Percentiles rank a stretch among this genome's conserved stretches.
These are phyloP conservation scores for Linyphia triangularis DNA, from an alignment of 2,888 invertebrate genomes.

Conservation along the genomic window DNA sequence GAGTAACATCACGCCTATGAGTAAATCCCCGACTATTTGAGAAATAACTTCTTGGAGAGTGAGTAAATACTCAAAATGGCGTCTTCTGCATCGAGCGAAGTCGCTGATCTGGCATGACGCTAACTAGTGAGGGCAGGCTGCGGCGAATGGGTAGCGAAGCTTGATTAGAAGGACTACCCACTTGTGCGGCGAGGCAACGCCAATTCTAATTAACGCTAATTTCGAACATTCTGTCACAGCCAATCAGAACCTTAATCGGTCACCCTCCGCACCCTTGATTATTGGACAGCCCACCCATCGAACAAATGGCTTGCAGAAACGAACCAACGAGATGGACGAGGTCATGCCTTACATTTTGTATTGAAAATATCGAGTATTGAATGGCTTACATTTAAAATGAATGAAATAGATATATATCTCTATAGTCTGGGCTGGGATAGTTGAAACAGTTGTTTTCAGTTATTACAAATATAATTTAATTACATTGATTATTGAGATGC, in stretches of 20 bases:
- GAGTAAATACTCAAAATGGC: conserved; percentile 35
- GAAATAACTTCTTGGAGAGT: too few relatives aligned
- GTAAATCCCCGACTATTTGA: too few relatives aligned
- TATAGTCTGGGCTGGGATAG: too few relatives aligned
- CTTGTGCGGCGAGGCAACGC: conserved; percentile 61
- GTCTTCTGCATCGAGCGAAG: neutral
- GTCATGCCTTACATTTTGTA: neutral
- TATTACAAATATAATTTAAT: too few relatives aligned
- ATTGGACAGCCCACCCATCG: conserved; percentile 18
- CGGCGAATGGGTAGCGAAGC: conserved; percentile 57
- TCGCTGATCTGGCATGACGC: conserved; percentile 21
- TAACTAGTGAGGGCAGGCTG: conserved; percentile 39
- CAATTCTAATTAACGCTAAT: conserved; percentile 75
- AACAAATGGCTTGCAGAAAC: conserved; percentile 17
- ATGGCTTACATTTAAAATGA: too few relatives aligned
- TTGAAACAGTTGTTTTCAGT: too few relatives aligned
- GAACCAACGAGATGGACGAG: conserved; percentile 14
- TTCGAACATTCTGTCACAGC: conserved; percentile 74
- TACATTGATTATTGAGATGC: too few relatives aligned
- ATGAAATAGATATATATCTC: too few relatives aligned
- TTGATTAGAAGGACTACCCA: conserved; percentile 62
- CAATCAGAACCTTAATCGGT: conserved; percentile 72
- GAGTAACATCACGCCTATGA: too few relatives aligned
- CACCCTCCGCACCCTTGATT: conserved; percentile 60
- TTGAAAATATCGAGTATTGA: too few relatives aligned